Base-by-base conservation (phyloP, 1,140 invertebrate species). In the Sminthurinus signatus region DNA sequence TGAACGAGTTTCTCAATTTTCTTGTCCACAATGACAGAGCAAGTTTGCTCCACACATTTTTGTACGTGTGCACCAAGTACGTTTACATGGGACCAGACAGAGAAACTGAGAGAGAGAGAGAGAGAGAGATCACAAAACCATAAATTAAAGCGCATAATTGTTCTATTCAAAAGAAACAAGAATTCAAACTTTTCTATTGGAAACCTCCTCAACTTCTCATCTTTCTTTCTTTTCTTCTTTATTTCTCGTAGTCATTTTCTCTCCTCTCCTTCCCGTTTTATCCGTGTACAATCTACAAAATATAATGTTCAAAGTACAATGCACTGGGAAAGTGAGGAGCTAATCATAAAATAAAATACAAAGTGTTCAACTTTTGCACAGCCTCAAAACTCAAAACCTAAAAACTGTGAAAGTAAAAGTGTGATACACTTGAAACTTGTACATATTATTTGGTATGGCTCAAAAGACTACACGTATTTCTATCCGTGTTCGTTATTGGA, bases 61-160 rank as follows among this genome's bases (percentile, higher is more conserved):
- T n/a, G n/a, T n/a, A n/a, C n/a, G n/a, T n/a, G n/a, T n/a, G n/a
- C n/a, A n/a, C n/a, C n/a, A n/a, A n/a, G n/a, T n/a, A n/a, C n/a
- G n/a, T n/a, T n/a, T n/a, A n/a, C n/a, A n/a, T n/a, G n/a, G n/a
- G 50, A 8, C 44, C 10, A 46, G 50, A 36, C 5, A 15, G 32
- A 36, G 32, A 36, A 36, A 36, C 15, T 5, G 32, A 52, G 50
- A 48, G 32, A 48, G 8, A 19, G 28, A n/a, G 54, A 21, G 39
- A 36, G 54, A 56, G 39, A 36, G 36, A 56, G 54, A 56, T 56
- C 54, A 56, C 54, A 56, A 56, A 39, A 56, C 32, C 54, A 56
- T 56, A 56, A 56, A 56, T 56, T 56, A 56, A 56, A 56, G 31
- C 54, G 29, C 54, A 56, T 56, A 56, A 56, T 56, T 56, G 29